These are phyloP conservation scores for Oncorhynchus mykiss DNA, from an alignment of 2,113 vertebrate genomes.

Conservation along the genomic window DNA sequence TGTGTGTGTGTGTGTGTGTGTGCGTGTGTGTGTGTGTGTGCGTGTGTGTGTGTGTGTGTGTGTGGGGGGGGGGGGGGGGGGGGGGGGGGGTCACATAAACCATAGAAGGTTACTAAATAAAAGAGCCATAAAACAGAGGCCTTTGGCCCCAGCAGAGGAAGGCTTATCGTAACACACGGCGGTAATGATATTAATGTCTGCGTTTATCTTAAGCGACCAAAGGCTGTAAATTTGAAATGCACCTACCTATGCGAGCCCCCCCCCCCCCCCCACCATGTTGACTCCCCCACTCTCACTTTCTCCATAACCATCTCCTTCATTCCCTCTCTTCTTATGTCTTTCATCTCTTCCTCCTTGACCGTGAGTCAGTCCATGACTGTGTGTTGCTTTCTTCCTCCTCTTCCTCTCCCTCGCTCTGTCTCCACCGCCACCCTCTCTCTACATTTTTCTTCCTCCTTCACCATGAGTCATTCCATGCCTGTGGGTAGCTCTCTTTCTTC, in stretches of 20 bases:
- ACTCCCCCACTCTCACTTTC: neutral
- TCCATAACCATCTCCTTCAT: neutral
- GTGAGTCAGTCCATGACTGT: slow-evolving; percentile 12
- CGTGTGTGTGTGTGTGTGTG: neutral
- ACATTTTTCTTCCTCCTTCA: neutral
- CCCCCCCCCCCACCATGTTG: neutral
- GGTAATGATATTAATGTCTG: slow-evolving; percentile 62
- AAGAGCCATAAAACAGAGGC: slow-evolving; percentile 57
- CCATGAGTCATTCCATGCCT: too few relatives aligned
- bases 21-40: neutral
- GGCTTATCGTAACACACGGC: slow-evolving; percentile 52
- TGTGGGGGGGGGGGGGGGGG: too few relatives aligned
- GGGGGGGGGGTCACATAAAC: slow-evolving; percentile 18
- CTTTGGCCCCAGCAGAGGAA: slow-evolving; percentile 42
- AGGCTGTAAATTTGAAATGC: slow-evolving; percentile 47
- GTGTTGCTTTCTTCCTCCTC: slow-evolving; percentile 6
- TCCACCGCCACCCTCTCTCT: neutral
- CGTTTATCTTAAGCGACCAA: slow-evolving; percentile 48
- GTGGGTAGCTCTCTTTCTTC: neutral
- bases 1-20: neutral
- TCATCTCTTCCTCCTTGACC: slow-evolving; percentile 12
- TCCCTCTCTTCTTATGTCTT: neutral
- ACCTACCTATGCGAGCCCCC: slow-evolving; percentile 16
- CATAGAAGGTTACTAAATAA: slow-evolving; percentile 57
- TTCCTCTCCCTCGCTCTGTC: slow-evolving; percentile 19